Evolutionary conservation across 1,140 invertebrate species (phyloP), one percentile per base, ranked within the genome.

Genomic region (Trachymyrmex cornetzi): DNA sequence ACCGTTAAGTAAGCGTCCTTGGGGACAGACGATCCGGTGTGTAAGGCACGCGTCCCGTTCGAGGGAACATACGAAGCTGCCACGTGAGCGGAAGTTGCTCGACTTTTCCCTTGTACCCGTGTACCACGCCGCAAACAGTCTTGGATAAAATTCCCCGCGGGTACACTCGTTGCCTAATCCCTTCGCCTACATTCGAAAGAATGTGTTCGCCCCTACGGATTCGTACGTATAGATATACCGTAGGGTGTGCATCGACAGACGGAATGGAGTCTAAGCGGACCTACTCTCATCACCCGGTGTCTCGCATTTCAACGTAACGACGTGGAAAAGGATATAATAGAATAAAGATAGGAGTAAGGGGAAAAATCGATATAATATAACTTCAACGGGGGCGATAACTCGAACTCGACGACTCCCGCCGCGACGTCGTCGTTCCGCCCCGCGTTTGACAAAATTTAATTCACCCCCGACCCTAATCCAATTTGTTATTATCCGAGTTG

Each of bases 1-100:
- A 91, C 84, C 77, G 89, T 92, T 90, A 91, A 91, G 86, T 91
- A 91, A 92, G 59, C 22, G 74, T 87, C 59, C 30, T 59, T 53
- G 27, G 22, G 81, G 88, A 82, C 44, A 59, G 82, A 87, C 74
- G 86, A 81, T 89, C 84, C 71, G 50, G 81, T 48, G 84, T 77
- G 75, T 75, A 88, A 87, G 86, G 88, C 91, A 89, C 88, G 86
- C 81, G 90, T 86, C 87, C 80, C 77, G 91, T 87, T 86, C 79
- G 77, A 80, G 89, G 77, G 80, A 88, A 87, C 90, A 72, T 88
- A 85, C 88, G 57, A 44, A 92, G 85, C 82, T 91, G 85, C 81
- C 79, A 75, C 63, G 87, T 89, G 74, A 88, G 30, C 77, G 64
- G 77, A 72, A 87, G 74, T 79, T 50, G 72, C 59, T 61, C 22